phyloP scores from a whole-genome alignment of 2,888 invertebrate species.

The Caenorhabditis sp. region DNA sequence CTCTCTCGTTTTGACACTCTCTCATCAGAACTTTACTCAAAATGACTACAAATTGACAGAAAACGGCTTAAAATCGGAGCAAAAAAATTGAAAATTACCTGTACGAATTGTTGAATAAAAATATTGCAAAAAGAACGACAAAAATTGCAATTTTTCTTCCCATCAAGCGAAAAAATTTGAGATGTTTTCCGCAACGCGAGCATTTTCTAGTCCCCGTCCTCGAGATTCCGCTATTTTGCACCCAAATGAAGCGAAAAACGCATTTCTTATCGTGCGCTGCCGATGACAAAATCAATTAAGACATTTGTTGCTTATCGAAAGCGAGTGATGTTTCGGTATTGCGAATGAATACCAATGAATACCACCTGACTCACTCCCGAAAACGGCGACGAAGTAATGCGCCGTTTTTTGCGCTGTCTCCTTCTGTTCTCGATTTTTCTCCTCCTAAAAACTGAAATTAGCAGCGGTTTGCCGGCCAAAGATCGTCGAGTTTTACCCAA shows the following conservation, averaged over 20 bases:
- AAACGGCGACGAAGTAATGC: neutral
- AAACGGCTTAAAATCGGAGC: constrained; percentile 1
- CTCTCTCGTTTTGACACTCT: constrained; percentile 14
- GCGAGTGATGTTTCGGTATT: constrained; percentile 11
- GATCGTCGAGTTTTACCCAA: constrained; percentile 23
- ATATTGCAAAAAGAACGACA: constrained; percentile 11
- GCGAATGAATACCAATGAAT: constrained; percentile 11
- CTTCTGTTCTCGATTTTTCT: neutral
- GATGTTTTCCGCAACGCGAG: neutral
- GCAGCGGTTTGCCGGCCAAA: neutral
- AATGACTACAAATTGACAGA: neutral
- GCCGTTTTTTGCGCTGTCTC: neutral
- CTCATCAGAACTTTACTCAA: neutral
- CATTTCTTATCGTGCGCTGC: too few species aligned
- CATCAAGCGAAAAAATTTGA: constrained; percentile 3
- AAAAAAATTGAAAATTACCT: constrained; percentile 19
- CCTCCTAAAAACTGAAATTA: neutral
- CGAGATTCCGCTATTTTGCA: too few species aligned
- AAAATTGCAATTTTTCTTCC: constrained; percentile 34
- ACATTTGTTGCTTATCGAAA: too few species aligned
- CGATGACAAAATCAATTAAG: too few species aligned
- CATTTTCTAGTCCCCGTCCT: too few species aligned
- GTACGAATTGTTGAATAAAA: neutral
- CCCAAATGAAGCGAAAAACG: too few species aligned
- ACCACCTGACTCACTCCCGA: constrained; percentile 26